phyloP scores from a whole-genome alignment of 2,797 vertebrate genomes.

The Hylomyscus alleni region DNA sequence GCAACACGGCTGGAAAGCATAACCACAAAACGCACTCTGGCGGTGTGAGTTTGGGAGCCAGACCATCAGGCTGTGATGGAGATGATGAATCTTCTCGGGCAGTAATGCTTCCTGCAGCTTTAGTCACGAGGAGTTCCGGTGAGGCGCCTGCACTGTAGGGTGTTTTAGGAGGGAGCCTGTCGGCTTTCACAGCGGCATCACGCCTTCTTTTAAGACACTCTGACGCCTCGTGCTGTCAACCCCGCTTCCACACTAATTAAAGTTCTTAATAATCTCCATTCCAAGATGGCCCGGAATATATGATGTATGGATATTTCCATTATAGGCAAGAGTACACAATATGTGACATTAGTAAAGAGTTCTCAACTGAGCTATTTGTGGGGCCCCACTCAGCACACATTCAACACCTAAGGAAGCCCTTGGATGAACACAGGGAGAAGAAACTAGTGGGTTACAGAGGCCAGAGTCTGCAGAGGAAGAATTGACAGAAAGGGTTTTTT shows the following conservation, averaged over 20 bases:
- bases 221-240: neutral
- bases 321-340: neutral
- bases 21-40: neutral
- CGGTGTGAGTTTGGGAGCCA: neutral
- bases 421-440: neutral
- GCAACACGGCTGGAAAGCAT: neutral
- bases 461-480: neutral
- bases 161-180: neutral
- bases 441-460: neutral
- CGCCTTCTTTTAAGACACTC: neutral
- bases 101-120: neutral
- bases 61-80: neutral
- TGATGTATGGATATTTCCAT: neutral
- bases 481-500: too few species aligned
- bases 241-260: neutral
- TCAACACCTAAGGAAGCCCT: neutral
- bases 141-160: neutral
- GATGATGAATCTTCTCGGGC: neutral
- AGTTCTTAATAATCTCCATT: conserved; percentile 6
- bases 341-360: neutral
- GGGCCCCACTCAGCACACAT: neutral
- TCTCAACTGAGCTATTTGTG: conserved; percentile 1
- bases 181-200: neutral
- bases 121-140: neutral
- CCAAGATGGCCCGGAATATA: neutral